Percentiles rank a stretch among this genome's conserved stretches.
Conservation (phyloP, 2,113 vertebrate genomes). For the Nyctereutes procyonoides region DNA sequence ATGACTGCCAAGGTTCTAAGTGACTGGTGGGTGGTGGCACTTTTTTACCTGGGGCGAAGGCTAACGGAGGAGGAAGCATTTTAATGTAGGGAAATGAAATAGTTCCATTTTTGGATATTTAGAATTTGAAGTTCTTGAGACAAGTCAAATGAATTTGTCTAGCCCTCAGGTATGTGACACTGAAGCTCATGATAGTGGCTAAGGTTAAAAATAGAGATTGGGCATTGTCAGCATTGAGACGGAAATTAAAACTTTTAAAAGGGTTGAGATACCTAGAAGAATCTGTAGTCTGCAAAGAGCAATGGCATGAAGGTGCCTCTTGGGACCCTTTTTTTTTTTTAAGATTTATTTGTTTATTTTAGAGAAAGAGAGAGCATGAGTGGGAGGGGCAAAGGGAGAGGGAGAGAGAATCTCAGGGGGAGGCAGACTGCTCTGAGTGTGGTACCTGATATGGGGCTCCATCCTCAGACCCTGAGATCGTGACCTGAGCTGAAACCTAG, state of each 20-base stretch:
- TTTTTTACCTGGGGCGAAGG: background rate
- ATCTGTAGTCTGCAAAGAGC: background rate
- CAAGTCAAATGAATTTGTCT: background rate
- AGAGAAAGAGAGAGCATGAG: background rate
- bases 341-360: background rate
- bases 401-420: background rate
- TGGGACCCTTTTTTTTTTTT: background rate
- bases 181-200: background rate
- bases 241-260: background rate
- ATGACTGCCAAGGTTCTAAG: background rate
- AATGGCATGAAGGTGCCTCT: background rate
- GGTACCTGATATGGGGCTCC: too few species aligned
- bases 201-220: background rate
- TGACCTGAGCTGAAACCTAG: background rate
- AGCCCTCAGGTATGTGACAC: background rate
- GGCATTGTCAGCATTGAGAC: background rate
- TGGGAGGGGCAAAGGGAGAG: background rate
- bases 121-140: constrained; percentile 8
- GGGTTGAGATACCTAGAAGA: background rate
- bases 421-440: too few species aligned
- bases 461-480: background rate
- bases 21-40: background rate
- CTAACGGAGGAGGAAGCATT: background rate
- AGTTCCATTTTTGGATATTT: background rate
- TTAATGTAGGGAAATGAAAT: background rate